Percentiles rank a stretch among this genome's conserved stretches.
These are phyloP conservation scores for Symphodus melops DNA, from an alignment of 2,113 vertebrate species.

Conservation along the genomic window DNA sequence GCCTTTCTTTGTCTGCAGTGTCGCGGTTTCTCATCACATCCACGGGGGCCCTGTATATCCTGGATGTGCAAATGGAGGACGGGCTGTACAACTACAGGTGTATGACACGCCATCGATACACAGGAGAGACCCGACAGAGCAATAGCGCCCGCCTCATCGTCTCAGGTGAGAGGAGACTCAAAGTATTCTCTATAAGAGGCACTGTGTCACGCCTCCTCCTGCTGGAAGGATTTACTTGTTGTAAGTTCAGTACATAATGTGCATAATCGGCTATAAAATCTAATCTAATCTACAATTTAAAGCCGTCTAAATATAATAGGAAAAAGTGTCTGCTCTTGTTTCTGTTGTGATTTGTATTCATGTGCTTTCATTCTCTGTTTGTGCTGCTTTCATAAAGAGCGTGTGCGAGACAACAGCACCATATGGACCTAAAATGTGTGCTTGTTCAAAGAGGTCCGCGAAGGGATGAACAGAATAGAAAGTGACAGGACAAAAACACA, in stretches of 20 bases:
- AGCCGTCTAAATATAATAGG: neutral
- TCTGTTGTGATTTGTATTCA: neutral
- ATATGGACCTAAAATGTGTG: constrained; percentile 50
- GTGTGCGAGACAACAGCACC: constrained; percentile 6
- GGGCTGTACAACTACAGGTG: constrained; percentile 99
- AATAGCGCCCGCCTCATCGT: constrained; percentile 98
- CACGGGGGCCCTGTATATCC: constrained; percentile 99
- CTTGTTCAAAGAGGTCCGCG: constrained; percentile 12
- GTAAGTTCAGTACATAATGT: neutral
- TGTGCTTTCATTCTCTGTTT: neutral
- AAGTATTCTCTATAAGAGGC: neutral
- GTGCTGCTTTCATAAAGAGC: neutral
- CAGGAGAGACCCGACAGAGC: constrained; percentile 97
- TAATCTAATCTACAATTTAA: neutral
- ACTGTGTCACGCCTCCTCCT: neutral
- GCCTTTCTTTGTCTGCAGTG: constrained; percentile 80
- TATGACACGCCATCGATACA: constrained; percentile 96
- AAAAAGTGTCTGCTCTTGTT: neutral
- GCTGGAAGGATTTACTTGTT: too few species aligned
- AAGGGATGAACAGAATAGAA: constrained; percentile 31
- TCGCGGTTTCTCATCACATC: constrained; percentile 99
- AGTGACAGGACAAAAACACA: constrained; percentile 51
- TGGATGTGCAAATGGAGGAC: constrained; percentile 99
- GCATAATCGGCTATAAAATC: neutral
- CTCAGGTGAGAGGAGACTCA: constrained; percentile 85